These are phyloP conservation scores for Frieseomelitta varia DNA, from an alignment of 1,140 invertebrate genomes.

Conservation along the genomic window DNA sequence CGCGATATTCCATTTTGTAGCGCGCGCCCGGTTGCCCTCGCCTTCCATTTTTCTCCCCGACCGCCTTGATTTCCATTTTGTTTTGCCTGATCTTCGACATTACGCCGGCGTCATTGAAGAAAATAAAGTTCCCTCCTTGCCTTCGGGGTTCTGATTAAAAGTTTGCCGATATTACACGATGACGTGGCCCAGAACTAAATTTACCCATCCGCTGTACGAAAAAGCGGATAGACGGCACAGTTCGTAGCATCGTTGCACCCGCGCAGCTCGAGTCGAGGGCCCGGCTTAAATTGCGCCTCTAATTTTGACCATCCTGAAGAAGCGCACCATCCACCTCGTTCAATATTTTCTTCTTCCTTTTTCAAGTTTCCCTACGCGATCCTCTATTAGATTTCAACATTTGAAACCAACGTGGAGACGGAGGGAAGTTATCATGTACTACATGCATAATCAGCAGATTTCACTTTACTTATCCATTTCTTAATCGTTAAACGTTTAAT, in stretches of 20 bases:
- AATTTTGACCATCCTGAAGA: conserved; percentile 40
- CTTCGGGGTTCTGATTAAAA: conserved; percentile 64
- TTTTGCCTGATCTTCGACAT: conserved; percentile 66
- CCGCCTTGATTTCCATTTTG: conserved; percentile 61
- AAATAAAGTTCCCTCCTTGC: conserved; percentile 63
- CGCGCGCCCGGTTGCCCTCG: background rate
- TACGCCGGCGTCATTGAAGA: conserved; percentile 58
- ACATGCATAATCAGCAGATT: too few relatives aligned
- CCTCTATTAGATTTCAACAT: too few relatives aligned
- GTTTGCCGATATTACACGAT: conserved; percentile 67
- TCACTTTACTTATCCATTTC: too few relatives aligned
- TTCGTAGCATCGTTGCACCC: conserved; percentile 37
- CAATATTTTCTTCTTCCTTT: background rate
- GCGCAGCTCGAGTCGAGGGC: conserved; percentile 35
- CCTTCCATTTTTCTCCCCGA: conserved; percentile 51
- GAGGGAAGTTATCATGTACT: too few relatives aligned
- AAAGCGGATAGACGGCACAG: conserved; percentile 37
- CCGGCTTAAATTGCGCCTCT: conserved; percentile 52
- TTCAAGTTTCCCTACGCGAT: too few relatives aligned
- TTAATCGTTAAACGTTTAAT: too few relatives aligned
- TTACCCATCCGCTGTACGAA: conserved; percentile 47
- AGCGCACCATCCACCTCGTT: conserved; percentile 13
- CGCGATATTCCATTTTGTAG: conserved; percentile 58
- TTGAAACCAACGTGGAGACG: too few relatives aligned
- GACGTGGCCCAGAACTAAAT: conserved; percentile 59